Evolutionary conservation across 2,113 vertebrate species (phyloP).

Genomic region (Lamprotornis superbus): DNA sequence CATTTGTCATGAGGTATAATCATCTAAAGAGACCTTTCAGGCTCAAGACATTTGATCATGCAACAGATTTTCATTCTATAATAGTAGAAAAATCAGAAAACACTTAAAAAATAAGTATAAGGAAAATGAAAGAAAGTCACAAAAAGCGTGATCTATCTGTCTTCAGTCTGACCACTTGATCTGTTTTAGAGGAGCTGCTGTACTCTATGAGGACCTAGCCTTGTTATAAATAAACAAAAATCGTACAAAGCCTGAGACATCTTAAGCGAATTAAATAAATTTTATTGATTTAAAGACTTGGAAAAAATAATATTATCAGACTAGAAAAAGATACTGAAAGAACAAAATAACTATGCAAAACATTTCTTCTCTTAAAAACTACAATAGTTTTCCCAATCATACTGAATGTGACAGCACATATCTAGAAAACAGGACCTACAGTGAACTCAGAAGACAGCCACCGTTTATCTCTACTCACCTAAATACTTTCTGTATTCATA

Average conservation of each 20-base stretch:
- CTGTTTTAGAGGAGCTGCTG: neutral
- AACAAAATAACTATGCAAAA: neutral
- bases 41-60: neutral
- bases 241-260: neutral
- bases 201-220: neutral
- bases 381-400: neutral
- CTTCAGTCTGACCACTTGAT: neutral
- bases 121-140: neutral
- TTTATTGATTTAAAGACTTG: neutral
- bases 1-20: neutral
- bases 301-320: neutral
- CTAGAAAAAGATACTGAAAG: neutral
- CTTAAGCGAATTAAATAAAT: neutral
- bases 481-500: neutral
- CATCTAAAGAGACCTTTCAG: neutral
- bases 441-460: neutral
- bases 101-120: neutral
- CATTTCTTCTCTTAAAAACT: neutral
- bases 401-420: neutral
- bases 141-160: neutral
- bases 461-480: neutral
- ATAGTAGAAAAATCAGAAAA: neutral
- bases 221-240: neutral
- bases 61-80: neutral
- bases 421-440: neutral